Evolutionary conservation across 2,797 vertebrate species (phyloP).

Genomic region (Dallia pectoralis): DNA sequence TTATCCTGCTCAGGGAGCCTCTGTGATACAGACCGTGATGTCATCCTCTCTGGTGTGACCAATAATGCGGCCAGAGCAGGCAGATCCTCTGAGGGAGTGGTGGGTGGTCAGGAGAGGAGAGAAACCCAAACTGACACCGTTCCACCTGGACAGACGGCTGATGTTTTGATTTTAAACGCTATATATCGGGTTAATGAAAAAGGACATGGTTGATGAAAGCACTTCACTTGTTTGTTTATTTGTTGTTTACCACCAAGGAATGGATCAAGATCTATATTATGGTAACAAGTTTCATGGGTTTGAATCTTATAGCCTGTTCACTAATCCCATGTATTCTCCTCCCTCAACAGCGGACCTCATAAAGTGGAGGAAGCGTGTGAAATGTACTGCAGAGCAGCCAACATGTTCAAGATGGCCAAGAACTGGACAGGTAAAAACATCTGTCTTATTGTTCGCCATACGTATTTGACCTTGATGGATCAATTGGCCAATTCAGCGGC

Average conservation of each 20-base stretch:
- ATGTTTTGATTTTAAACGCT: neutral
- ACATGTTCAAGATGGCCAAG: conserved; percentile 99
- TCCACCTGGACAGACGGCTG: neutral
- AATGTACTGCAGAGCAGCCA: conserved; percentile 98
- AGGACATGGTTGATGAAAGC: neutral
- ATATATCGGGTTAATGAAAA: neutral
- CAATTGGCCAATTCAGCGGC: neutral
- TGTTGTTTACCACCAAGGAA: neutral
- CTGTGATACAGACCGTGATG: no score
- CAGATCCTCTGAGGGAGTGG: no score
- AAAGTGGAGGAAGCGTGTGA: conserved; percentile 97
- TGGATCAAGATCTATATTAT: neutral
- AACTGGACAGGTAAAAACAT: conserved; percentile 89
- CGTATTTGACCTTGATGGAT: neutral
- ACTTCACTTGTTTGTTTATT: neutral
- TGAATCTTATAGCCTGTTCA: neutral
- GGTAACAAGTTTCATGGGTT: neutral
- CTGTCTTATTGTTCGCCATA: conserved; percentile 8
- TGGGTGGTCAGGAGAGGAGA: neutral
- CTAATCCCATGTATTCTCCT: conserved; percentile 16
- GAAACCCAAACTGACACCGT: conserved; percentile 11
- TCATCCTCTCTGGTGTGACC: no score
- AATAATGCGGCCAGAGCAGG: no score
- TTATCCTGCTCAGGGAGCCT: no score
- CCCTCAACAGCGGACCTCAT: conserved; percentile 83